A percentile compares a stretch with the other conserved stretches of the same genome.
phyloP scores from a whole-genome alignment of 2,113 vertebrate species.

The Otus sunia region DNA sequence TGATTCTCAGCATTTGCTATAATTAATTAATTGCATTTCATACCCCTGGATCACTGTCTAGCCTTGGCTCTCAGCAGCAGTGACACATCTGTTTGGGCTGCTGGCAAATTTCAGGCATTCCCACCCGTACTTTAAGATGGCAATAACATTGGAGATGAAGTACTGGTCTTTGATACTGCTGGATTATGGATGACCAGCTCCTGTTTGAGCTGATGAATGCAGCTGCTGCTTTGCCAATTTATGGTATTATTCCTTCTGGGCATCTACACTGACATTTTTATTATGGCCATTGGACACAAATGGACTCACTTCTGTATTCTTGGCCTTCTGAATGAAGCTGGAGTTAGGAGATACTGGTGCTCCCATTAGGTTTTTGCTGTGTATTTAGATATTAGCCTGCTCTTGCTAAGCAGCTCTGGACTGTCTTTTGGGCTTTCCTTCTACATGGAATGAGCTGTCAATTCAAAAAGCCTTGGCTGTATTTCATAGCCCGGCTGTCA shows the following conservation, averaged over 20 bases:
- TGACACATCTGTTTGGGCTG: constrained; percentile 10
- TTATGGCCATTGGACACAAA: background rate
- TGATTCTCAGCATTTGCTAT: background rate
- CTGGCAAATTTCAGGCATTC: background rate
- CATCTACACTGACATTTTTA: background rate
- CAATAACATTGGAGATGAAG: background rate
- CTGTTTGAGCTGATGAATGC: constrained; percentile 37
- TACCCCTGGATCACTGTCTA: background rate
- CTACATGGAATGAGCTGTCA: constrained; percentile 29
- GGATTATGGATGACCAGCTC: constrained; percentile 26
- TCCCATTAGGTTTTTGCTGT: background rate
- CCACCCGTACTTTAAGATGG: background rate
- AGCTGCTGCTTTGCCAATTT: constrained; percentile 15
- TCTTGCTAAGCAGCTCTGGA: constrained; percentile 17
- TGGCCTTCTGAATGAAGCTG: background rate
- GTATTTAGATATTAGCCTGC: constrained; percentile 3
- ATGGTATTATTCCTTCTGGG: constrained; percentile 28
- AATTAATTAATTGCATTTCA: background rate
- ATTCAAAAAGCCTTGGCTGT: background rate
- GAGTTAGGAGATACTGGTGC: background rate
- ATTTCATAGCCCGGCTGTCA: constrained; percentile 3
- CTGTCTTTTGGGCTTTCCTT: background rate
- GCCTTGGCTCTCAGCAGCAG: background rate
- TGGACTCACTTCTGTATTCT: background rate
- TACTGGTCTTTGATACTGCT: background rate